Base-by-base conservation (phyloP, 2,797 vertebrate species). In the Cottoperca gobio region DNA sequence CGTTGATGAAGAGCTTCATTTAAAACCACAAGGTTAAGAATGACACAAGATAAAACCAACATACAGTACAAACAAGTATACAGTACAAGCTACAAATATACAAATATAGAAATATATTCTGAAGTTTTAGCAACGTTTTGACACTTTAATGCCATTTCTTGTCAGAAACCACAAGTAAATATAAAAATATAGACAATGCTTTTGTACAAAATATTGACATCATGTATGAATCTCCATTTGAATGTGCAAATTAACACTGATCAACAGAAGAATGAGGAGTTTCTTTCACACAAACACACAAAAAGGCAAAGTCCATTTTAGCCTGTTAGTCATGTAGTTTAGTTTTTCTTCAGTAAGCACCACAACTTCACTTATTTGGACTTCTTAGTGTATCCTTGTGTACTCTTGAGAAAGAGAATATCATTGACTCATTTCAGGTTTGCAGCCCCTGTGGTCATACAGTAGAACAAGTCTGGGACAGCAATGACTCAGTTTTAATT, bases 131-230 rank as follows among this genome's bases (percentile, higher is more conserved):
- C 88, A 92, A 93, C 89, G 89, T 72, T 81, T 86, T 85, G 90
- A 91, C 90, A 92, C 60, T 73, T 88, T 79, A 85, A 89, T 92
- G 87, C 83, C 91, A 89, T 88, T 85, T 84, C 82, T 86, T 90
- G 89, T 91, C 91, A 89, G 82, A 90, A 87, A 89, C 84, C 87
- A 92, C 85, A 86, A 78, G 86, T 81, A 88, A 89, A 91, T 95
- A 95, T 91, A 95, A 95, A 96, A 95, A 95, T 94, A 95, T 93
- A 96, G 85, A 93, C 92, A 91, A 86, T 91, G 89, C 78, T 83
- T 93, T 94, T 89, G 75, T 93, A 94, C 90, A 94, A 93, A 94
- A 95, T 93, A 93, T 93, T 91, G 93, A 94, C 93, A 94, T 91
- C 91, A 91, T 91, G 88, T 86, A 89, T 90, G 87, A 89, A 92